Evolutionary conservation across 2,888 invertebrate species (phyloP), one percentile per base, ranked within the genome.

Genomic region (Stenolophus ochropezus): DNA sequence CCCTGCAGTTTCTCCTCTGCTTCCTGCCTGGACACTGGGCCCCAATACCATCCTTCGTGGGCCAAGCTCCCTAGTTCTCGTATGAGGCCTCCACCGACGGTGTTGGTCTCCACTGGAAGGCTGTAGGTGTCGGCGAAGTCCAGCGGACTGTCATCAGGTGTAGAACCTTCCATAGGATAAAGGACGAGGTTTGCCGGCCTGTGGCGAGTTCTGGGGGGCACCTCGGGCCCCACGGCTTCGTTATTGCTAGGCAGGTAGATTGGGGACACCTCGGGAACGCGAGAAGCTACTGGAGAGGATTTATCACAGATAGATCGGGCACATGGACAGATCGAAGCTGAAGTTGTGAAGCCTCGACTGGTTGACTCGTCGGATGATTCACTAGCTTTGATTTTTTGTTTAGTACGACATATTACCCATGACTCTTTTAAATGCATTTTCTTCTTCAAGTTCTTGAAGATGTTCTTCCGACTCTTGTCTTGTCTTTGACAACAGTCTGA

Each of bases 31-130:
- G 93, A 92, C 84, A 96, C 92, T 75, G 95, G 93, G 14, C 96
- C 96, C 96, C 96, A 96, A 87, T 96, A 96, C 95, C 96, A 96
- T 53, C 93, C 93, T 86, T 91, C 90, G 89, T 93, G 86, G 85
- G 87, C 85, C 18, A 89, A 83, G 77, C 85, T 87, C 1, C 85
- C 85, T n/a, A 88, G 85, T 84, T 89, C 88, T 73, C 86, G 86
- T 69, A 86, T 84, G 23, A 86, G 80, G 11, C 85, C 84, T 18
- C 79, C 47, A 21, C 74, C 80, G 16, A 27, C 56, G 18, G n/a
- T 47, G 42, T 23, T 21, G 11, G 79, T 33, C 14, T 80, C 79
- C 8, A 61, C 77, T 6, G 65, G 3, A 16, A 56, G 56, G 11
- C 27, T 27, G n/a, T 53, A 73, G 8, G 71, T 42, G 53, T 80